phyloP scores from a whole-genome alignment of 2,888 invertebrate genomes.

The Leptopilina myrica region DNA sequence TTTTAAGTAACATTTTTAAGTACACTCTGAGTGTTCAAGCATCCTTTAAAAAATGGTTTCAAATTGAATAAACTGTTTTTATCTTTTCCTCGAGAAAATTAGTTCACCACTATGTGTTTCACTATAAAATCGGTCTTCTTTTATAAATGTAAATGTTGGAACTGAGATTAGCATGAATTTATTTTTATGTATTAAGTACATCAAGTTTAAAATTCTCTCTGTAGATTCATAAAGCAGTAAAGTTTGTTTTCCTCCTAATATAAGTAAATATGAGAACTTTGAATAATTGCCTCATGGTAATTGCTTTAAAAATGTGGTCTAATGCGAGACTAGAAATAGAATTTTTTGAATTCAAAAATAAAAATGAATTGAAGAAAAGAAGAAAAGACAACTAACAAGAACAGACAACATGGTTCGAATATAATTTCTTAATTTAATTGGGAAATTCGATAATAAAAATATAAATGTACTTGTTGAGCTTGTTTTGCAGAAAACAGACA shows the following conservation, averaged over 20 bases:
- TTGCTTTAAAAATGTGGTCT: neutral
- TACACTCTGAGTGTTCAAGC: neutral
- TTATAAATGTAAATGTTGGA: conserved; percentile 26
- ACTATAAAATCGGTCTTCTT: conserved; percentile 18
- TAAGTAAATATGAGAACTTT: conserved; percentile 5
- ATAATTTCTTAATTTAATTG: too few relatives aligned
- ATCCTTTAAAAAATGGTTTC: neutral
- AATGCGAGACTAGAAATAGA: neutral
- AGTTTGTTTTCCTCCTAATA: neutral
- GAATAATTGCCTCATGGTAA: neutral
- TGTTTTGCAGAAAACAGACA: neutral
- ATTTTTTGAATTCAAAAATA: neutral
- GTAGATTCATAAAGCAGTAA: neutral
- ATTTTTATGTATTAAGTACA: conserved; percentile 26
- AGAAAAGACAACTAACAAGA: too few relatives aligned
- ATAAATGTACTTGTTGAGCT: neutral
- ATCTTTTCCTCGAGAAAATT: conserved; percentile 1
- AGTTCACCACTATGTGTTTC: neutral
- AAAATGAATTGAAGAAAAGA: neutral
- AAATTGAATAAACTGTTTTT: conserved; percentile 14
- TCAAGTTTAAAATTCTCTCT: conserved; percentile 26
- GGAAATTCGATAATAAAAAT: neutral
- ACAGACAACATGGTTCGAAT: too few relatives aligned
- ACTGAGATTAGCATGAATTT: conserved; percentile 24
- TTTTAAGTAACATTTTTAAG: neutral